These are phyloP conservation scores for Cryptomyrus ogoouensis DNA, from an alignment of 2,113 vertebrate species.

Conservation along the genomic window DNA sequence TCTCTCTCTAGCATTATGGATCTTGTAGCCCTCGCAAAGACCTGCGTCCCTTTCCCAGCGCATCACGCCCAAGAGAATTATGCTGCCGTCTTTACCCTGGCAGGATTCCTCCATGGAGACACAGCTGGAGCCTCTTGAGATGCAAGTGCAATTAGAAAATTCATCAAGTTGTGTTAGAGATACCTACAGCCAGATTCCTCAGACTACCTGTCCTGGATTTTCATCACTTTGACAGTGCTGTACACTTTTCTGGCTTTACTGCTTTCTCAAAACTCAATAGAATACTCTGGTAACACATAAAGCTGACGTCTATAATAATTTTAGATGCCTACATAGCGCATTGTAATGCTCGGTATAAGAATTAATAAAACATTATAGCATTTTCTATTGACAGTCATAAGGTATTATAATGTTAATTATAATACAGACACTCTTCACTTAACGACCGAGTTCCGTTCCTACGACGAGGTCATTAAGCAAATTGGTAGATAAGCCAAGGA, in stretches of 20 bases:
- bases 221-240: background rate
- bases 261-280: background rate
- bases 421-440: background rate
- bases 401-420: background rate
- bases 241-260: background rate
- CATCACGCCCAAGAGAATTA: background rate
- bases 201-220: background rate
- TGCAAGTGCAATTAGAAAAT: background rate
- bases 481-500: no score
- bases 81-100: background rate
- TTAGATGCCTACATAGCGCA: background rate
- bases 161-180: background rate
- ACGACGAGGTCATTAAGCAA: no score
- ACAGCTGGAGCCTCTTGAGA: slow-evolving; percentile 10
- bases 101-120: background rate
- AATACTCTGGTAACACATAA: background rate
- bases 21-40: background rate
- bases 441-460: no score
- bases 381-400: background rate
- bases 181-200: background rate
- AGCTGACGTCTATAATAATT: background rate
- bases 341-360: background rate
- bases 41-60: background rate
- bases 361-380: background rate
- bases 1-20: background rate